Evolutionary conservation across 2,888 invertebrate species (phyloP).

Genomic region (Mechanitis messenoides): DNA sequence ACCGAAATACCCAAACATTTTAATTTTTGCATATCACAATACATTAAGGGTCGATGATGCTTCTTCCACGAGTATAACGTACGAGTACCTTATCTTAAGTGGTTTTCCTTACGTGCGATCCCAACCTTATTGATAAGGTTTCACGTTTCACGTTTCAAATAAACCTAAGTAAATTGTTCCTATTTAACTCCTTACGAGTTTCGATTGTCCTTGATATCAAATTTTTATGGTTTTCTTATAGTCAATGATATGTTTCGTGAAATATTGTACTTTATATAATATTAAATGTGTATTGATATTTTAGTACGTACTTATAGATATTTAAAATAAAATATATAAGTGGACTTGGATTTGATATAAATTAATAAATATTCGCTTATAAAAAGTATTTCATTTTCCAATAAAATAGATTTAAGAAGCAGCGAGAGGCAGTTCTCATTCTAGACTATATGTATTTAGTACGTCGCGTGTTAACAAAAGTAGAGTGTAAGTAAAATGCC

Average conservation of each 20-base stretch:
- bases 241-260: too few relatives aligned
- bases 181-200: too few relatives aligned
- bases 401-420: neutral
- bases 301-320: too few relatives aligned
- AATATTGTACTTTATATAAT: too few relatives aligned
- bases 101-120: slow-evolving; percentile 27
- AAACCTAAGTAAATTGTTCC: slow-evolving; percentile 21
- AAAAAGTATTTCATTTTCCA: too few relatives aligned
- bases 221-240: too few relatives aligned
- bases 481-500: neutral
- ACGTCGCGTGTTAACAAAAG: neutral
- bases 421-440: neutral
- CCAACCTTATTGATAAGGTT: slow-evolving; percentile 16
- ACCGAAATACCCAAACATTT: slow-evolving; percentile 2
- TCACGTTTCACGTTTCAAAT: slow-evolving; percentile 15
- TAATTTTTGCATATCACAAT: neutral
- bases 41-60: slow-evolving; percentile 14
- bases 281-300: too few relatives aligned
- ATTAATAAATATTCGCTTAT: too few relatives aligned
- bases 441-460: neutral
- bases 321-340: too few relatives aligned
- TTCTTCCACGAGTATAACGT: slow-evolving; percentile 6
- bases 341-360: too few relatives aligned
- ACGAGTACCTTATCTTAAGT: slow-evolving; percentile 16
- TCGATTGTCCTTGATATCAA: too few relatives aligned